These are phyloP conservation scores for Drosophila cyrtoloma DNA, from an alignment of 2,888 invertebrate genomes.

Conservation along the genomic window DNA sequence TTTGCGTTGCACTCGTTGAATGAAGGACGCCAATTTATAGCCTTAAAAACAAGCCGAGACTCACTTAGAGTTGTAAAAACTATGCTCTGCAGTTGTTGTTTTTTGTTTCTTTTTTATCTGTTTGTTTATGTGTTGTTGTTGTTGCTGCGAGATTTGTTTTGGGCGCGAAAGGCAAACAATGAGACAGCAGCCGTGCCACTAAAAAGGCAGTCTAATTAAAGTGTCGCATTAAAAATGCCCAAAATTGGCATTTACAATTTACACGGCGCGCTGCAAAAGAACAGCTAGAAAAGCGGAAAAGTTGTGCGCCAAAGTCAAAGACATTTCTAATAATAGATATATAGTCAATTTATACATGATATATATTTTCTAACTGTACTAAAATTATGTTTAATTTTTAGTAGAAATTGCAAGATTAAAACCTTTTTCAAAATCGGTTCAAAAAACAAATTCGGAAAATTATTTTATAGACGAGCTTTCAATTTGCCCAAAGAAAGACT, in stretches of 20 bases:
- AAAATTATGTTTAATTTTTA: neutral
- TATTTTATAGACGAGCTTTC: neutral
- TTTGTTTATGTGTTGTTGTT: slow-evolving; percentile 12
- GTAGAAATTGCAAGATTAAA: neutral
- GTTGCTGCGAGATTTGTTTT: slow-evolving; percentile 40
- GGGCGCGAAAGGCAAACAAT: slow-evolving; percentile 24
- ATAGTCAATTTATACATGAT: neutral
- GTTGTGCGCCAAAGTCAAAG: neutral
- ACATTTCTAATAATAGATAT: neutral
- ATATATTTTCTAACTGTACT: neutral
- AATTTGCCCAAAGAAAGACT: neutral
- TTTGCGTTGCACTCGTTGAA: slow-evolving; percentile 70
- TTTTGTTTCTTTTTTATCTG: slow-evolving; percentile 20
- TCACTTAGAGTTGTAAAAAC: slow-evolving; percentile 50
- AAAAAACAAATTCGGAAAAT: neutral
- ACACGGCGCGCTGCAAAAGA: neutral
- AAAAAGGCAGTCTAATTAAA: slow-evolving; percentile 75
- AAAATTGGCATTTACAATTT: slow-evolving; percentile 59
- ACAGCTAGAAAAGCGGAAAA: neutral
- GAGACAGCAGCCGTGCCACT: neutral
- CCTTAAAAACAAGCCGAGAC: slow-evolving; percentile 49
- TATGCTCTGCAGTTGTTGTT: slow-evolving; percentile 30
- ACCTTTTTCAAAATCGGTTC: neutral
- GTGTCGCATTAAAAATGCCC: slow-evolving; percentile 57
- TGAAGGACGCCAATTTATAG: slow-evolving; percentile 85